Conservation (phyloP, 92 coral and sea anemone species). For the Isaurus tuberculatus region DNA sequence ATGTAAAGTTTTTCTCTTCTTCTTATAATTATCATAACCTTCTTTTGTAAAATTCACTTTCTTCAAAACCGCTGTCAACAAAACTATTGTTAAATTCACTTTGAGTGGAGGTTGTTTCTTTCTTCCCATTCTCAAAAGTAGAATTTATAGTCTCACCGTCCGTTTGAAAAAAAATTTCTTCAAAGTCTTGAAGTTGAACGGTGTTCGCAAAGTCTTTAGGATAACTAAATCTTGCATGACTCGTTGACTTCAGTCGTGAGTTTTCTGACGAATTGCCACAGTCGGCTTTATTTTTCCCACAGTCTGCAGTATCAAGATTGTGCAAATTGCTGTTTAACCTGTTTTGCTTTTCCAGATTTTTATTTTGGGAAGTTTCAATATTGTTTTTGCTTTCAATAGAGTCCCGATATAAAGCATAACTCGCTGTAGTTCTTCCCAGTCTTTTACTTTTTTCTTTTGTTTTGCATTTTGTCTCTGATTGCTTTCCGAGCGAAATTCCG, state of each 20-base stretch:
- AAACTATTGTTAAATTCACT: neutral
- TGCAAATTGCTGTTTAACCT: neutral
- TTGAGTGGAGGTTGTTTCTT: neutral
- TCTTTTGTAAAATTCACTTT: neutral
- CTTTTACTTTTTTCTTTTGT: neutral
- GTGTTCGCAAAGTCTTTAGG: neutral
- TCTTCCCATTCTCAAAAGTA: neutral
- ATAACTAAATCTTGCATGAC: neutral
- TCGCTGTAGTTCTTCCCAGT: neutral
- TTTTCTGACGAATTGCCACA: neutral
- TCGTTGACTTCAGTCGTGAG: neutral
- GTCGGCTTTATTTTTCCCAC: neutral
- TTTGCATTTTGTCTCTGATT: neutral
- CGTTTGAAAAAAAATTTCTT: conserved; percentile 20
- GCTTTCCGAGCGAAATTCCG: neutral
- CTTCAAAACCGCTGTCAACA: neutral
- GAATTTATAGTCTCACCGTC: neutral
- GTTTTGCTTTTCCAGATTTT: neutral
- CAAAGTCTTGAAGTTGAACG: conserved; percentile 29
- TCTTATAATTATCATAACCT: too few species aligned
- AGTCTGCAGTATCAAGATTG: neutral
- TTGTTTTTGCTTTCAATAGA: neutral
- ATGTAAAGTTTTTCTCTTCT: too few species aligned
- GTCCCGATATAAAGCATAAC: neutral
- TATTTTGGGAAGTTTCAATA: neutral